Base-by-base conservation (phyloP, 1,140 invertebrate species). In the Drosophila mayri region DNA sequence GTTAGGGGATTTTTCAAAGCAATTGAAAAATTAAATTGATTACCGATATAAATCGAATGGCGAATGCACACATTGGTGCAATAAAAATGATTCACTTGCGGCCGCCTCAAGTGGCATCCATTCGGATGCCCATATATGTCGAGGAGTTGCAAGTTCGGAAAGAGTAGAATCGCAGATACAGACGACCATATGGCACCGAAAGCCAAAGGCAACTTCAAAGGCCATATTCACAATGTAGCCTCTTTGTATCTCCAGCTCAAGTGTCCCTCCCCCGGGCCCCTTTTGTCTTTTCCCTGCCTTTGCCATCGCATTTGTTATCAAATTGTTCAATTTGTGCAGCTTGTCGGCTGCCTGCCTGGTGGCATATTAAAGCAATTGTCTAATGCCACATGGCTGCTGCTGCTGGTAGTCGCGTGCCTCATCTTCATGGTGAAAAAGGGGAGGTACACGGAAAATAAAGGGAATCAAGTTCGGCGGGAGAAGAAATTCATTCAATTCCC, bases 351-450 rank as follows among this genome's bases (percentile, higher is more conserved):
- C 54, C 72, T 55, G 70, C 77, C 80, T 82, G 70, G 60, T 86
- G 83, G 84, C 83, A 86, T 88, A 86, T 86, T 86, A 79, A 88
- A 88, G 83, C 84, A 86, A 86, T 86, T 86, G 84, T 88, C 84
- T 83, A 86, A 86, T 86, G 71, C 84, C 79, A 86, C 84, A 87
- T 87, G 84, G 80, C 71, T 84, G 80, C 58, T 62, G 67, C 62
- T 88, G 84, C 84, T 77, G 84, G 80, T 80, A 81, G 84, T 87
- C 83, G 83, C 83, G 83, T 86, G 83, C 83, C 83, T 70, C 70
- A 41, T 55, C 30, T 37, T 22, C n/a, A 4, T 32, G 46, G 25
- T 28, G 40, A 14, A 22, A 28, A 38, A 14, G 67, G 25, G 50
- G 49, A 37, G 63, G 67, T 37, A 14, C 47, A 52, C 25, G 16